A percentile compares a stretch with the other conserved stretches of the same genome.
phyloP scores from a whole-genome alignment of 2,888 invertebrate genomes.

The Cyclophora albipunctata region DNA sequence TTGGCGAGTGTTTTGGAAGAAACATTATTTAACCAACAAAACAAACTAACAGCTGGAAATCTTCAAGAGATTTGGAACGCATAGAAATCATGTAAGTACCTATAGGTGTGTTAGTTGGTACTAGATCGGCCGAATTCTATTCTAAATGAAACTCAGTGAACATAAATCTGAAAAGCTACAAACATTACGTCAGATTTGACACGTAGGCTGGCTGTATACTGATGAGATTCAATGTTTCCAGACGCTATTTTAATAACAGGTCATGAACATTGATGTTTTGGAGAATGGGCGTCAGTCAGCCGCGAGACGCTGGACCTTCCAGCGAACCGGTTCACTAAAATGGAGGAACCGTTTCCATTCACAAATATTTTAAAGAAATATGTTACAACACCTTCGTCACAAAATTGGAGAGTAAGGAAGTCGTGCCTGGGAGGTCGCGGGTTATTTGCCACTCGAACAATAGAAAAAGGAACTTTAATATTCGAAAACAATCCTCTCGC shows the following conservation, averaged over 20 bases:
- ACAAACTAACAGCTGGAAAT: not conserved
- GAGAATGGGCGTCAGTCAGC: conserved; percentile 40
- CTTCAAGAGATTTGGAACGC: too few relatives aligned
- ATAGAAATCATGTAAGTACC: too few relatives aligned
- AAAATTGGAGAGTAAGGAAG: conserved; percentile 72
- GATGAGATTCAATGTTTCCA: conserved; percentile 51
- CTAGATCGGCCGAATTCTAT: too few relatives aligned
- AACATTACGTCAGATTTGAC: conserved; percentile 51
- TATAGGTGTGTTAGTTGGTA: too few relatives aligned
- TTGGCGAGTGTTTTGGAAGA: too few relatives aligned
- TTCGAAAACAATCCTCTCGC: conserved; percentile 80
- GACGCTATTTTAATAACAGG: conserved; percentile 64
- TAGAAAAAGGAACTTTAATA: conserved; percentile 78
- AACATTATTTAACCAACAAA: too few relatives aligned
- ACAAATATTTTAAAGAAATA: conserved; percentile 15
- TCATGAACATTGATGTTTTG: conserved; percentile 41
- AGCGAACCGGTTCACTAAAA: conserved; percentile 20
- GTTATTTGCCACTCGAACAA: conserved; percentile 78
- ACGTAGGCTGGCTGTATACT: conserved; percentile 44
- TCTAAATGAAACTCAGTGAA: conserved; percentile 12
- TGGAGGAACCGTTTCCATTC: conserved; percentile 22
- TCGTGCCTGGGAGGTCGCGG: conserved; percentile 81
- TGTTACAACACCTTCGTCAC: conserved; percentile 18
- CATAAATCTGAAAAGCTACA: conserved; percentile 14
- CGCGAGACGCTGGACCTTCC: conserved; percentile 32